Evolutionary conservation across 2,113 vertebrate genomes (phyloP), one percentile per base, ranked within the genome.

Genomic region (Amphiprion ocellaris): DNA sequence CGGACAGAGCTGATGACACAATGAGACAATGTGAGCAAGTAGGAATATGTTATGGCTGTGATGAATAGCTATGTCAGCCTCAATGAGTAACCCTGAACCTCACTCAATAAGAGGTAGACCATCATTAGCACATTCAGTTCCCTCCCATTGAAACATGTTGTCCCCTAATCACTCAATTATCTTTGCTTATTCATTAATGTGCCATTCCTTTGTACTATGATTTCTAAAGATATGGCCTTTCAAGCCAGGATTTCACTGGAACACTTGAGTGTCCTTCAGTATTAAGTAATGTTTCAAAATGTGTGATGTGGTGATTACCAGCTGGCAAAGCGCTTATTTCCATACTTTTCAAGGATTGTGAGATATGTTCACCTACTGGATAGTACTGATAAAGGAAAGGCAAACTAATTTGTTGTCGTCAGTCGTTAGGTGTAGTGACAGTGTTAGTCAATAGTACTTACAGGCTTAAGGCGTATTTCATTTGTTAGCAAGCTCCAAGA

Each of bases 131-230:
- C 74, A 79, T 83, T 76, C 60, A 74, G 53, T 76, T 74, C 37
- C 33, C 69, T 69, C 33, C 74, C 60, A 79, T 71, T 79, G 69
- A 71, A 86, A 80, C 63, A 72, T 68, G 74, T 77, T 47, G 69
- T 66, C 66, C 86, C 63, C 80, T 86, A 74, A 87, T 87, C 65
- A 78, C 76, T 71, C 41, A 75, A 79, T 87, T 83, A 81, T 87
- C 63, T 39, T 33, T 46, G 6, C 17, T 24, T 79, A 66, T 79
- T 84, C 69, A 76, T 77, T 77, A 67, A 66, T 55, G 47, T 75
- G 74, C 50, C 39, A n/a, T 73, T 53, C 58, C 14, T 79, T 65
- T 56, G 41, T 58, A 21, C 30, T 26, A 62, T 37, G 67, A 80
- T 88, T 81, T 75, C 44, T 46, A 53, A 28, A 78, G 55, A 76